These are phyloP conservation scores for Cataglyphis rosenhaueri DNA, from an alignment of 2,888 invertebrate species.

Conservation along the genomic window DNA sequence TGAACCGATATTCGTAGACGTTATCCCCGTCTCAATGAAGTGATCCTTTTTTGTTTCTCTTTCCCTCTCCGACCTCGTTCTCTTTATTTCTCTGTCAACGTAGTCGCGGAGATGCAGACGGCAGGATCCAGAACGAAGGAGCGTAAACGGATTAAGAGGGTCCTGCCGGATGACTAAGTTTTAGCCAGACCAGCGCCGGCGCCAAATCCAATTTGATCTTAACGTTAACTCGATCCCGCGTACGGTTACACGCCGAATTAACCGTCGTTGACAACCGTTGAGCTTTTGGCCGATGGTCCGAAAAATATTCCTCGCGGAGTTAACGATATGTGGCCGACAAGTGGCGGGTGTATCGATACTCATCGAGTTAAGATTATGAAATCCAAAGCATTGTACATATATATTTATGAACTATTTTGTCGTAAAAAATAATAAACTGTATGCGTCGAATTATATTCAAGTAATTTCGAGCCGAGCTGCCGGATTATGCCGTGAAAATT, in stretches of 20 bases:
- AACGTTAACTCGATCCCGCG: conserved; percentile 83
- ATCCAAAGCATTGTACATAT: not conserved
- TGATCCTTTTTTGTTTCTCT: conserved; percentile 17
- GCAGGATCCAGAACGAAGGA: conserved; percentile 72
- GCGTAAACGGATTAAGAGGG: conserved; percentile 83
- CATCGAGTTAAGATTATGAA: not conserved
- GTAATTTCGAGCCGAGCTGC: not conserved
- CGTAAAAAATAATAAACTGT: not conserved
- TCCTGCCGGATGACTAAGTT: conserved; percentile 83
- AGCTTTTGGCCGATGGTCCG: conserved; percentile 42
- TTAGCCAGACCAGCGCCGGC: conserved; percentile 79
- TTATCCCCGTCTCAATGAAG: conserved; percentile 32
- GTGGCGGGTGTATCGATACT: conserved; percentile 46
- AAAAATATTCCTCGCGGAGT: conserved; percentile 57
- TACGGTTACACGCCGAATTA: conserved; percentile 84
- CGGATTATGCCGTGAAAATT: not conserved
- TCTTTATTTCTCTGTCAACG: conserved; percentile 63
- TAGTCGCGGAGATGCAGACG: conserved; percentile 61
- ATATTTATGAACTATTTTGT: not conserved
- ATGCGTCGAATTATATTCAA: not conserved
- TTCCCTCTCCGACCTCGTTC: conserved; percentile 8
- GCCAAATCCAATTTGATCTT: conserved; percentile 83
- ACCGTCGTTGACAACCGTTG: conserved; percentile 69
- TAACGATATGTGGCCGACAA: conserved; percentile 61
- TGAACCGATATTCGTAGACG: conserved; percentile 42